Conservation (phyloP, 2,113 vertebrate species). For the Fregata magnificens region DNA sequence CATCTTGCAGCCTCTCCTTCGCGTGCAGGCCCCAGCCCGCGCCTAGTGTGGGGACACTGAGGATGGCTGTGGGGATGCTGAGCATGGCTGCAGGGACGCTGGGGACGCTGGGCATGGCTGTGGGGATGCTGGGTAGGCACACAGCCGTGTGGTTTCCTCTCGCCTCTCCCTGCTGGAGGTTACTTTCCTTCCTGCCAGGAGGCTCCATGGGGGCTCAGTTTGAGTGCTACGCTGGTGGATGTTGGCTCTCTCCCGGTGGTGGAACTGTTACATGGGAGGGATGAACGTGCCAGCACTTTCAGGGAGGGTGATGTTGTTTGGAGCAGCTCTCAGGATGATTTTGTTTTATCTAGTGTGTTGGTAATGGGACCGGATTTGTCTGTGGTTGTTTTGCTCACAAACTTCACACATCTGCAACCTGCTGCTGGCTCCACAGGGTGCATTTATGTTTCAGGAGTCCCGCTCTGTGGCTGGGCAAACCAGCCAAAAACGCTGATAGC, state of each 20-base stretch:
- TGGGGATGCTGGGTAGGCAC: neutral
- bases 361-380: accelerated
- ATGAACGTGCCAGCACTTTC: accelerated
- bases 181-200: neutral
- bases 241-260: accelerated
- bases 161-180: accelerated
- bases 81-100: neutral
- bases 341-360: accelerated
- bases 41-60: neutral
- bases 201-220: accelerated
- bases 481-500: neutral
- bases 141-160: accelerated
- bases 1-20: neutral
- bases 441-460: neutral
- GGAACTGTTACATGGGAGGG: accelerated
- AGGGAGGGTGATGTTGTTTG: accelerated
- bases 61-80: neutral
- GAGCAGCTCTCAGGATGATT: neutral
- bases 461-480: neutral
- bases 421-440: neutral
- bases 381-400: neutral
- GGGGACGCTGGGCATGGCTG: neutral
- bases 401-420: accelerated
- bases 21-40: accelerated
- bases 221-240: accelerated